Base-by-base conservation (phyloP, 1,140 invertebrate species). In the Papilio dardanus region DNA sequence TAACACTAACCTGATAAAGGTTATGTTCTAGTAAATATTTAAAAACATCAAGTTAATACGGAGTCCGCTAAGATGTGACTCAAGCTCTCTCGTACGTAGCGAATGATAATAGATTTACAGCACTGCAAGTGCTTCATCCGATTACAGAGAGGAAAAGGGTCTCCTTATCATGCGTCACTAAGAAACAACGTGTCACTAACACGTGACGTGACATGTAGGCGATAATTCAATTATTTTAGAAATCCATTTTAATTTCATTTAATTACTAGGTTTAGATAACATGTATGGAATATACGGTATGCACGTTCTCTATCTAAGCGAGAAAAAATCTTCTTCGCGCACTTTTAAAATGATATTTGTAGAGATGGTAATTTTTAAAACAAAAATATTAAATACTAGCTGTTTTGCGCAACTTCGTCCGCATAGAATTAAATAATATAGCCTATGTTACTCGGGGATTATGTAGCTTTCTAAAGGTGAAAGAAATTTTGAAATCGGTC, bases 31-130 rank as follows among this genome's bases (percentile, higher is more conserved):
- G 65, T 33, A 35, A 33, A 67, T 67, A 65, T 65, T 31, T 65
- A 24, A 14, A 58, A 58, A 28, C 30, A 58, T 16, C 31, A 16
- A 73, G n/a, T 73, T 54, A 73, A 33, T 73, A 58, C 14, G 42
- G 16, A 58, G 12, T 33, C 7, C 10, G 28, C 46, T 73, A 73
- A 58, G 71, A 35, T 73, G n/a, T 21, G 14, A 30, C 69, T 50
- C 16, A 30, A 42, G 67, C 28, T 73, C 46, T 54, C 71, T 19
- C 28, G 14, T 58, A 21, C 46, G 71, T 58, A 58, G 46, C 19
- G 12, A 50, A 54, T 73, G 46, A 73, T 73, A 73, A 73, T 73
- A 73, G 71, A 73, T 73, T 73, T 73, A 73, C 71, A 73, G 71
- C 71, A 73, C 24, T 58, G 46, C 71, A 73, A 73, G 42, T 54